Base-by-base conservation (phyloP, 2,888 invertebrate species). In the Nyleta sp. region DNA sequence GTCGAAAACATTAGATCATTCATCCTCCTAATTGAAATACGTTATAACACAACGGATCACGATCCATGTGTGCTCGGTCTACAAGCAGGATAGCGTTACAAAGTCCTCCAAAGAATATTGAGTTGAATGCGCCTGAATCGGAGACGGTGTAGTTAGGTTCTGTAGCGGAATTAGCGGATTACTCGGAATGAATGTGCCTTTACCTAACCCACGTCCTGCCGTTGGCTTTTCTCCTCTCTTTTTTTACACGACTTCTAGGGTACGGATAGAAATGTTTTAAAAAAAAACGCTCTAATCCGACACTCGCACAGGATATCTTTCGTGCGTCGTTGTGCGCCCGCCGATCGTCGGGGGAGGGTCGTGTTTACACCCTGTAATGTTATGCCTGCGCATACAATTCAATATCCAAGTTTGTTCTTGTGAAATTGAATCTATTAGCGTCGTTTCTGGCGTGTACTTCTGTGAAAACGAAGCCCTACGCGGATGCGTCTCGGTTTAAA, bases 131-230 rank as follows among this genome's bases (percentile, higher is more conserved):
- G 78, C 33, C 59, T 77, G 84, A 86, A 87, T 84, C 62, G 78
- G 83, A 84, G 82, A 80, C 78, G 81, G 80, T 74, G 82, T 72
- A 80, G 82, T 68, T 65, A 59, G 67, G 60, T 50, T 62, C 17
- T 72, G 77, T 55, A 84, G 85, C 84, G 85, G 84, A 90, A 90
- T 89, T 88, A 88, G 86, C 86, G 88, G 90, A 89, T 90, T 89
- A 90, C 86, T 83, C 74, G 62, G 53, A 35, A 74, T 84, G 84
- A 86, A 86, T 85, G 76, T 81, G 62, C 53, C 76, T 73, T 65
- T 60, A 44, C 53, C 65, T 50, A 65, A 59, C 73, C 68, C 72
- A 68, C 76, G 59, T 65, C 73, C 64, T 71, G 70, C 76, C 64
- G 57, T 67, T 76, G 60, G 70, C 71, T 68, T 64, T 71, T 24